Evolutionary conservation across 53 echinoderm and acorn worm species (phyloP).

Genomic region (Arbacia lixula): DNA sequence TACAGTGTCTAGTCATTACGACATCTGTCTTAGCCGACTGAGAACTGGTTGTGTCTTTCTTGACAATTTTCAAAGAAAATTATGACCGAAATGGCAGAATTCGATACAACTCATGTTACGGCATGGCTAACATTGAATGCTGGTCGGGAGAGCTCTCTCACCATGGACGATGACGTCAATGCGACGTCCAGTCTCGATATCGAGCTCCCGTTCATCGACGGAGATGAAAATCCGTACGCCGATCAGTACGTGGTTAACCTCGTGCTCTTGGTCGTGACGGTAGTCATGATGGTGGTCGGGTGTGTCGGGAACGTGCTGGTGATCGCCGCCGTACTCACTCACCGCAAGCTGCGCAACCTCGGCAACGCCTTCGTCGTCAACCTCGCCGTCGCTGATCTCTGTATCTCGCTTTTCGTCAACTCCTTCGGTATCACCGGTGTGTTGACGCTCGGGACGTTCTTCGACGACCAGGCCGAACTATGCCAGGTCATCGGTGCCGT

Average conservation of each 20-base stretch:
- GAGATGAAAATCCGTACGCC: constrained; percentile 35
- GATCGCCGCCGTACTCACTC: constrained; percentile 75
- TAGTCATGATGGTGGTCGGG: constrained; percentile 63
- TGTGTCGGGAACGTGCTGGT: constrained; percentile 74
- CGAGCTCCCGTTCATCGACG: not conserved
- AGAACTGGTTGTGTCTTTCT: no score
- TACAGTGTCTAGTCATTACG: no score
- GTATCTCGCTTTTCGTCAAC: constrained; percentile 76
- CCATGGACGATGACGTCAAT: no score
- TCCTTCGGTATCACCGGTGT: constrained; percentile 75
- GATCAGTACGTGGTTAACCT: constrained; percentile 54
- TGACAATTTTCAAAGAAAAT: no score
- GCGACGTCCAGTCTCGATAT: not conserved
- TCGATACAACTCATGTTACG: no score
- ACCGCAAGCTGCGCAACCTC: constrained; percentile 66
- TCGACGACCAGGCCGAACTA: constrained; percentile 50
- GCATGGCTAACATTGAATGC: no score
- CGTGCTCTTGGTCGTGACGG: constrained; percentile 59
- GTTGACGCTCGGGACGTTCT: constrained; percentile 66
- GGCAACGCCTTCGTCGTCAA: constrained; percentile 86
- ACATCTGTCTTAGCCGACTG: no score
- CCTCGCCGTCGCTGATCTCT: constrained; percentile 78
- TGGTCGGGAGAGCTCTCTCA: no score
- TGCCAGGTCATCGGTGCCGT: constrained; percentile 80
- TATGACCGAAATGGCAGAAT: no score